Base-by-base conservation (phyloP, 2,113 vertebrate species). In the Monopterus albus region DNA sequence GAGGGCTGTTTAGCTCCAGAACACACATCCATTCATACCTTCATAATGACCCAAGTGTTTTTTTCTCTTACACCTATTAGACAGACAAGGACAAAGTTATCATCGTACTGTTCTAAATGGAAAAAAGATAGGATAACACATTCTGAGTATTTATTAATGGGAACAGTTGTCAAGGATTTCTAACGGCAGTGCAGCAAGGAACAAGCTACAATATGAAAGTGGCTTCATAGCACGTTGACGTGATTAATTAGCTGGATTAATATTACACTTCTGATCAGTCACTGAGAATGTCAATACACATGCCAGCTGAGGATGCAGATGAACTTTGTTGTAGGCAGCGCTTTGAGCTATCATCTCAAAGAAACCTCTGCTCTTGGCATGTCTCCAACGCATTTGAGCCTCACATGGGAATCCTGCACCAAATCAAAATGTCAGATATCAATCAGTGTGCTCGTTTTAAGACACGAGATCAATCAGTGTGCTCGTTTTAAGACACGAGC, bases 241-340 rank as follows among this genome's bases (percentile, higher is more conserved):
- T 61, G 83, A 89, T 87, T 81, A 85, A 87, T 82, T 79, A 82
- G 42, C 49, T 46, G 46, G 51, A 81, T 79, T 83, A 79, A 78
- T 63, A 83, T 57, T 53, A 7, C 45, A 47, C 70, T 87, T 87
- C 82, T 72, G n/a, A 87, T 82, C 79, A 81, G 62, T 46, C 62
- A 14, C 43, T 72, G 72, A 60, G 46, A 71, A 77, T 62, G 81
- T 83, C 81, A 79, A 65, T 73, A 67, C 50, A 73, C 59, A 87
- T 58, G 38, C 39, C 29, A 66, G 62, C 15, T 6, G 17, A 23
- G 31, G 66, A 75, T 55, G 61, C 62, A 6, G 68, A 76, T 38
- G 52, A 55, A 50, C 70, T 83, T 87, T 81, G 75, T 80, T 72
- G 58, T 52, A 40, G 61, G 5, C 31, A 1, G 35, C 3, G 75